phyloP scores from a whole-genome alignment of 1,140 invertebrate species.

The Aphis craccivora region DNA sequence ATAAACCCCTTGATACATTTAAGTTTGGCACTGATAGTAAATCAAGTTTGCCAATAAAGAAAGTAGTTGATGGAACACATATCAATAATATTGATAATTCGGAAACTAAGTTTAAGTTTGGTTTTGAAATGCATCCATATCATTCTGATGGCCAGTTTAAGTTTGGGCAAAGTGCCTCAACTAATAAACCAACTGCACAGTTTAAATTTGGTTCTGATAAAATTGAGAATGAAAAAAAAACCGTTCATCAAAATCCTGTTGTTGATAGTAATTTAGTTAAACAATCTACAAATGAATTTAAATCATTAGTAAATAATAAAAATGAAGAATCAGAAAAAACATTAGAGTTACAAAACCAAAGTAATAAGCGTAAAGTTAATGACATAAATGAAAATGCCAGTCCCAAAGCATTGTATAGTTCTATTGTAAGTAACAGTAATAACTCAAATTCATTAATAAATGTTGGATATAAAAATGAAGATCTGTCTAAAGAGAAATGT shows the following conservation, averaged over 20 bases:
- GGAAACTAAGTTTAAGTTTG: background rate
- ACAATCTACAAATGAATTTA: background rate
- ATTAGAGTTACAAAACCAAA: background rate
- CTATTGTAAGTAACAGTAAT: background rate
- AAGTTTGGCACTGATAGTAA: background rate
- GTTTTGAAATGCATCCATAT: background rate
- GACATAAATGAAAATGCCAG: background rate
- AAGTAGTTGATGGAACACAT: background rate
- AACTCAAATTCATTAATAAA: background rate
- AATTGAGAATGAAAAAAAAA: conserved; percentile 12
- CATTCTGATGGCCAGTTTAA: conserved; percentile 34
- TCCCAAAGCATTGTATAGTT: background rate
- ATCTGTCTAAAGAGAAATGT: background rate
- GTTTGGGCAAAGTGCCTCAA: background rate
- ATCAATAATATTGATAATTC: background rate
- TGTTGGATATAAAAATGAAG: conserved; percentile 10
- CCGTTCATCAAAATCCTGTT: background rate
- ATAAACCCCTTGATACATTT: background rate
- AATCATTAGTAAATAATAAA: background rate
- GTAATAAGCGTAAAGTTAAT: background rate
- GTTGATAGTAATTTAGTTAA: background rate
- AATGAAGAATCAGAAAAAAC: background rate
- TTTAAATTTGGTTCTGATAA: conserved; percentile 49
- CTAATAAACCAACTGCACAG: background rate
- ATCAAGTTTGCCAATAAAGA: background rate